Conservation (phyloP, 1,140 invertebrate species). For the Copidosoma floridanum region DNA sequence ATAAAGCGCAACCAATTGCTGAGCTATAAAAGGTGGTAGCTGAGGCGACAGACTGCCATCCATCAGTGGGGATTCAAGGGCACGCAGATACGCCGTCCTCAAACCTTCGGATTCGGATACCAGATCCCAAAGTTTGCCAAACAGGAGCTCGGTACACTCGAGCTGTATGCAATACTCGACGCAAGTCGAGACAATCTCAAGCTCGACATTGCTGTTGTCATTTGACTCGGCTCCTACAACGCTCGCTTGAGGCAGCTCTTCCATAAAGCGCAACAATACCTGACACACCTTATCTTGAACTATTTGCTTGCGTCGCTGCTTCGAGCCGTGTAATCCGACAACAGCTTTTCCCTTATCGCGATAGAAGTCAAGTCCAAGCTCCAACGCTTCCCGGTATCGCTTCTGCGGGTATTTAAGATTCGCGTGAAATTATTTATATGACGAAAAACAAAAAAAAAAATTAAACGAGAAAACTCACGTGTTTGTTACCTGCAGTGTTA, state of each 20-base stretch:
- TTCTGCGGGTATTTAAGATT: conserved; percentile 54
- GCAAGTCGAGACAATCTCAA: conserved; percentile 45
- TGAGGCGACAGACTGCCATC: conserved; percentile 55
- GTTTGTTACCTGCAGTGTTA: conserved; percentile 62
- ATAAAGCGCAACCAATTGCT: conserved; percentile 65
- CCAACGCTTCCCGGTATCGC: conserved; percentile 64
- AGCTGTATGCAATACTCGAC: conserved; percentile 52
- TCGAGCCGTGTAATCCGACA: conserved; percentile 61
- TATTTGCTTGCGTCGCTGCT: conserved; percentile 60
- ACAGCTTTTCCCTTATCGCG: conserved; percentile 70
- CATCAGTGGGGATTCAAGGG: conserved; percentile 56
- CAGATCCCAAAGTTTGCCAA: conserved; percentile 58
- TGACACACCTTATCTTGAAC: conserved; percentile 62
- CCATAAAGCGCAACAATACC: conserved; percentile 57
- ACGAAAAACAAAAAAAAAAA: background rate
- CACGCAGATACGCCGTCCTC: conserved; percentile 54
- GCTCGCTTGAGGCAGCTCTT: conserved; percentile 57
- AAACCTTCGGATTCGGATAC: conserved; percentile 50
- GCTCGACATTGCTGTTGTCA: conserved; percentile 30
- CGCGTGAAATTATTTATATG: background rate
- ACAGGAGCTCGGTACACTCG: conserved; percentile 57
- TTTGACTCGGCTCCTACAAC: no score
- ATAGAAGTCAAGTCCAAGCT: conserved; percentile 68
- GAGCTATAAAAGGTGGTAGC: conserved; percentile 66
- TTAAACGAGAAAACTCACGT: conserved; percentile 12